Base-by-base conservation (phyloP, 2,888 invertebrate genomes). In the Macroteleia sp. region DNA sequence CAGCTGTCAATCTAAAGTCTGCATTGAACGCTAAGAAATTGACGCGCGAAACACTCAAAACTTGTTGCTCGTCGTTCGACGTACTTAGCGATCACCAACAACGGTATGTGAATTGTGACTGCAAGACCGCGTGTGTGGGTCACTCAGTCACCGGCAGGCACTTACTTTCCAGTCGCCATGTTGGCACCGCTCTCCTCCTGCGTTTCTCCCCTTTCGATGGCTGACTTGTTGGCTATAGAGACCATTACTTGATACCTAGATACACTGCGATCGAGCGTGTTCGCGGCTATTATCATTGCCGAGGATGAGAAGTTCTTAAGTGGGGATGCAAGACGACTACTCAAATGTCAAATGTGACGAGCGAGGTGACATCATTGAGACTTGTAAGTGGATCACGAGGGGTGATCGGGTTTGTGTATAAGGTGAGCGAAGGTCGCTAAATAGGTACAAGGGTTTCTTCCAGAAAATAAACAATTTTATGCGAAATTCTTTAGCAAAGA, bases 141-240 rank as follows among this genome's bases (percentile, higher is more conserved):
- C 85, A 86, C 83, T 86, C 86, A 84, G 83, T 84, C 85, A 83
- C 81, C 80, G 81, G 80, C 81, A 69, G 84, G 76, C 86, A 73
- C 73, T 86, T 86, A 87, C 87, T 86, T 87, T 86, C 86, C 83
- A 86, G 83, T 85, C 86, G 85, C 86, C 87, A 86, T 86, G 54
- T 85, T 85, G 75, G 64, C 80, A 75, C 78, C 82, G 70, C 81
- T 81, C 79, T 71, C 82, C 79, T 62, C 77, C 69, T 56, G 44
- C 67, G 67, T 62, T 69, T 67, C 70, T 73, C 67, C 62, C 71
- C 57, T 59, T 79, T 69, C 62, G 61, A 67, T 56, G 67, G 61
- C 62, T 52, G 20, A 32, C 36, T 19, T 52, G 57, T 22, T 59
- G 59, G 44, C 54, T 59, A 46, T 70, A 34, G 66, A 64, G 75